Percentiles rank a stretch among this genome's conserved stretches.
phyloP scores from a whole-genome alignment of 2,797 vertebrate species.

The Notolepis coatsorum region DNA sequence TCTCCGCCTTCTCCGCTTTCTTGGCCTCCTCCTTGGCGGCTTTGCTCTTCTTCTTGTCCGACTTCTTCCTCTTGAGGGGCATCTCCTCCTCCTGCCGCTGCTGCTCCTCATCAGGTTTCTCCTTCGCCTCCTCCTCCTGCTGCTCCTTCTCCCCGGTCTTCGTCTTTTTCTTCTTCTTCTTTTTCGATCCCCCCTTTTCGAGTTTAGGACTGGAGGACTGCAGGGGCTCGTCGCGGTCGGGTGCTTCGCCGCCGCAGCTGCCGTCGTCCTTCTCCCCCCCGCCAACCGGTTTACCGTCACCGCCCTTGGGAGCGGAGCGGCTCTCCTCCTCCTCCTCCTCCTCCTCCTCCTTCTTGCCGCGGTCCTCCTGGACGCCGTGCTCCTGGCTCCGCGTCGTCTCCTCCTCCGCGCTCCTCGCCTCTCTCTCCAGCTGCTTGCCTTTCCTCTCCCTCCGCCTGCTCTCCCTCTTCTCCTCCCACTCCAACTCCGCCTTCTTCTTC shows the following conservation, averaged over 20 bases:
- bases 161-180: conserved; percentile 39
- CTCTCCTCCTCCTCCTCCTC: conserved; percentile 10
- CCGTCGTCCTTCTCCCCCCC: not conserved
- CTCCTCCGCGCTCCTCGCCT: conserved; percentile 28
- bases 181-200: conserved; percentile 18
- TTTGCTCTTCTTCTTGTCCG: conserved; percentile 65
- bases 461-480: conserved; percentile 62
- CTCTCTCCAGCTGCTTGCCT: conserved; percentile 63
- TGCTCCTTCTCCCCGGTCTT: conserved; percentile 1
- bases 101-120: conserved; percentile 18
- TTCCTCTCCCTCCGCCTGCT: conserved; percentile 61
- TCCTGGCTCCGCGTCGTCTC: conserved; percentile 23
- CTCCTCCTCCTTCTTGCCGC: conserved; percentile 4
- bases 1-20: conserved; percentile 39
- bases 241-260: conserved; percentile 9
- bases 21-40: conserved; percentile 39
- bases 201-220: conserved; percentile 9
- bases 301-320: not conserved
- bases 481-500: conserved; percentile 59
- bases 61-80: conserved; percentile 59
- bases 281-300: conserved; percentile 4
- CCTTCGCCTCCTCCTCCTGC: conserved; percentile 43
- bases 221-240: not conserved
- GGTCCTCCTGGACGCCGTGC: conserved; percentile 18
- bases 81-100: conserved; percentile 21